Base-by-base conservation (phyloP, 2,888 invertebrate genomes). In the Tachina grossa region DNA sequence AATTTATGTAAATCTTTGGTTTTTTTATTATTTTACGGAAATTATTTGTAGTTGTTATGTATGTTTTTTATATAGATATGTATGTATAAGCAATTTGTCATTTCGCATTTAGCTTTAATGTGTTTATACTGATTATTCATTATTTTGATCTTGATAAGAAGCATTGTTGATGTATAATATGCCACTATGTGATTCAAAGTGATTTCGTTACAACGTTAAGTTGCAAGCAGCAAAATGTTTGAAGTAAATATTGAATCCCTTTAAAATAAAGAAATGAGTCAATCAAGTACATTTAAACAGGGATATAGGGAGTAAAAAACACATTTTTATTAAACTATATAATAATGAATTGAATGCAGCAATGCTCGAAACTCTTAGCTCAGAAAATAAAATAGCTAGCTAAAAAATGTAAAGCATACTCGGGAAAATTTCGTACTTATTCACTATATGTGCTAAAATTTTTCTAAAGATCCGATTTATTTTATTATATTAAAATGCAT, bases 51-150 rank as follows among this genome's bases (percentile, higher is more conserved):
- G 10, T 41, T 41, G 10, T 41, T 41, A 88, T 89, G 88, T 88
- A n/a, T n/a, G n/a, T 90, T 90, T 90, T 89, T 88, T 88, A 10
- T 31, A 31, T 31, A 31, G 0, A 6, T 31, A 31, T 31, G 5
- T 31, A 31, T 31, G 6, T 31, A 31, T 6, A 66, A 87, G 88
- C 89, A 90, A 90, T 90, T 90, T 90, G 91, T 90, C 90, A 90
- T 89, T 84, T 77, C 49, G 69, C 31, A 43, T 63, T 74, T 80
- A 74, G 61, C 55, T 61, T 76, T 59, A 45, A 31, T 47, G 57
- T 39, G 19, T 4, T 49, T 47, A 57, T 45, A 68, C 53, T 61
- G 22, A 63, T 41, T 31, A 45, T 19, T 59, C 61, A 9, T 43
- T 53, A 45, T 14, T 22, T n/a, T n/a, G 19, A 16, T 69, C 55